Evolutionary conservation across 2,888 invertebrate species (phyloP), one percentile per base, ranked within the genome.

Genomic region (Volucella bombylans): DNA sequence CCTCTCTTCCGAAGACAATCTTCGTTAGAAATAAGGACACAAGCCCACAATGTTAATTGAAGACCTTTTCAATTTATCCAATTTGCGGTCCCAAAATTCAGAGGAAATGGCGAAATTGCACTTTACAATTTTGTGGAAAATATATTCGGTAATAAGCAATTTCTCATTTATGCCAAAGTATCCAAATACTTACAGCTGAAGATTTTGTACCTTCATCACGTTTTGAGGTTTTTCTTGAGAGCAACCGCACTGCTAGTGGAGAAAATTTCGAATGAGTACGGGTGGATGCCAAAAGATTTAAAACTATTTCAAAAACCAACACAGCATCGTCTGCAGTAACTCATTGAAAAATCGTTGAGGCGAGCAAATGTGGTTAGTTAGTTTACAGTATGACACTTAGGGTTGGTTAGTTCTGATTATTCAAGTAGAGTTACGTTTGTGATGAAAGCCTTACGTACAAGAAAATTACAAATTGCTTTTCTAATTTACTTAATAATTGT

Each of bases 171-270:
- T 31, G 38, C 23, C 11, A 14, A 38, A 55, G n/a, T 38, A n/a
- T 8, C 31, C 31, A 11, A n/a, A 15, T 61, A 23, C 39, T 18
- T 52, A 14, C 49, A 38, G 38, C 11, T 39, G 41, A 39, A 55
- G 93, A 93, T 59, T 71, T 55, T 52, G 15, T 49, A 64, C 67
- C 67, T 50, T 64, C 64, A 78, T 78, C 86, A 86, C 86, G 86
- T 86, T 74, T 68, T 67, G 77, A 82, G 14, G 86, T 77, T 86
- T 86, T 69, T 59, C 69, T 72, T 57, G 9, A 14, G 68, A 38
- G 41, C 52, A 82, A 78, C 82, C 86, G 41, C 86, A 78, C 38
- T 59, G 8, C 50, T 39, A 50, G 61, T 50, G 31, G 31, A 49
- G 18, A 49, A 23, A 41, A 59, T 61, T 41, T 50, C 11, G n/a